These are phyloP conservation scores for Allolobophora icterica DNA, from an alignment of 2,888 invertebrate species.

Conservation along the genomic window DNA sequence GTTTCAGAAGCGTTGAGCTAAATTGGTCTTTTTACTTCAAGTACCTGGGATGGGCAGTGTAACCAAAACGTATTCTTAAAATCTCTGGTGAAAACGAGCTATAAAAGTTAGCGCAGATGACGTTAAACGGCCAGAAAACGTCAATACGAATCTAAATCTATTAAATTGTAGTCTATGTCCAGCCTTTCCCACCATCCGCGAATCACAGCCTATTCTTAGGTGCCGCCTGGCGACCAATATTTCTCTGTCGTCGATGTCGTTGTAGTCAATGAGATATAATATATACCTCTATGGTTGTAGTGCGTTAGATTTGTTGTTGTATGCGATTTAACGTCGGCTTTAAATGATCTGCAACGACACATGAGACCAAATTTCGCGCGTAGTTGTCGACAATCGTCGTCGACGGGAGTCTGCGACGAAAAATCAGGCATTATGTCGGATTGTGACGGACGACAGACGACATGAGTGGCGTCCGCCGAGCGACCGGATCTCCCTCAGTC, in stretches of 20 bases:
- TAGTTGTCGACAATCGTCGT: neutral
- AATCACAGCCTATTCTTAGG: too few species aligned
- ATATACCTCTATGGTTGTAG: too few species aligned
- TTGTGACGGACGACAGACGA: neutral
- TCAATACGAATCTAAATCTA: neutral
- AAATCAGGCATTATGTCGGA: neutral
- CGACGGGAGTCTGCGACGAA: neutral
- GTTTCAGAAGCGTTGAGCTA: too few species aligned
- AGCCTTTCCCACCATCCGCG: neutral
- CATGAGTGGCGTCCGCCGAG: constrained; percentile 17
- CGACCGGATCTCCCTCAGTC: neutral
- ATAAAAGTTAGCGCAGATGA: too few species aligned
- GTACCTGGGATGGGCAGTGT: too few species aligned
- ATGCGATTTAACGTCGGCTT: neutral
- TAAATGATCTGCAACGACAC: neutral
- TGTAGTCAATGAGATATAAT: too few species aligned
- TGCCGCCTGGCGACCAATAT: neutral
- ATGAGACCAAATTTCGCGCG: neutral
- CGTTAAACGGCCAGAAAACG: too few species aligned
- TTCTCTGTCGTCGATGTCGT: neutral
- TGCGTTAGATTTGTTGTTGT: neutral
- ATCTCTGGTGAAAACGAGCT: too few species aligned
- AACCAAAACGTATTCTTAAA: too few species aligned
- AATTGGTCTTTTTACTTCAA: too few species aligned
- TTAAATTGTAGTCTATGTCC: neutral